These are phyloP conservation scores for Drosophila nigrodunni DNA, from an alignment of 1,140 invertebrate species.

Conservation along the genomic window DNA sequence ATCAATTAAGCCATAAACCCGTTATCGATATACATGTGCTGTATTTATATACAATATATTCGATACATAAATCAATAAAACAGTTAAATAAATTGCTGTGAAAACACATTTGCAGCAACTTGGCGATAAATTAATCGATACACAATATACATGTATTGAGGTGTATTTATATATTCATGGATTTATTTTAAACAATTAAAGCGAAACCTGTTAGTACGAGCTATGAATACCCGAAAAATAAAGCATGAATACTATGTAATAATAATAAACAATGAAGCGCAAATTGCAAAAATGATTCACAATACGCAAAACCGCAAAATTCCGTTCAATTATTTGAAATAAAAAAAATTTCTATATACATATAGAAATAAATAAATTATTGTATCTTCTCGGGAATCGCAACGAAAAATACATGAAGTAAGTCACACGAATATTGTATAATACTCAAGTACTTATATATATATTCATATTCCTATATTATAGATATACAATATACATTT, in stretches of 20 bases:
- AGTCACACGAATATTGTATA: constrained; percentile 33
- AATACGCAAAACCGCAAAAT: constrained; percentile 21
- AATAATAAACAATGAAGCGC: constrained; percentile 33
- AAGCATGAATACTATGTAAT: constrained; percentile 26
- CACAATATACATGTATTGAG: neutral
- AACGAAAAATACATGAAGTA: constrained; percentile 22
- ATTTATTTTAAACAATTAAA: constrained; percentile 7
- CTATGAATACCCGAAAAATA: constrained; percentile 13
- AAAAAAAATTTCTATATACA: constrained; percentile 4
- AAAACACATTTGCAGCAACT: constrained; percentile 8
- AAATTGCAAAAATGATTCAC: constrained; percentile 37
- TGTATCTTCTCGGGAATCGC: constrained; percentile 27
- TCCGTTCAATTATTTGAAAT: constrained; percentile 20
- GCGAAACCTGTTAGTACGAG: constrained; percentile 23
- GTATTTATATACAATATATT: neutral
- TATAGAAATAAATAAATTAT: constrained; percentile 32
- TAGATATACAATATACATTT: neutral
- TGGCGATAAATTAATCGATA: constrained; percentile 28
- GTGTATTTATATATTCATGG: neutral
- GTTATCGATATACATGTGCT: constrained; percentile 17
- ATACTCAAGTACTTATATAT: neutral
- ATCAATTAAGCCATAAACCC: constrained; percentile 5
- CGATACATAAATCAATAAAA: constrained; percentile 11
- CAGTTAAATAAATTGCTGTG: constrained; percentile 18
- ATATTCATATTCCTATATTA: neutral